Conservation (phyloP, 2,888 invertebrate species). For the Brenthis ino region DNA sequence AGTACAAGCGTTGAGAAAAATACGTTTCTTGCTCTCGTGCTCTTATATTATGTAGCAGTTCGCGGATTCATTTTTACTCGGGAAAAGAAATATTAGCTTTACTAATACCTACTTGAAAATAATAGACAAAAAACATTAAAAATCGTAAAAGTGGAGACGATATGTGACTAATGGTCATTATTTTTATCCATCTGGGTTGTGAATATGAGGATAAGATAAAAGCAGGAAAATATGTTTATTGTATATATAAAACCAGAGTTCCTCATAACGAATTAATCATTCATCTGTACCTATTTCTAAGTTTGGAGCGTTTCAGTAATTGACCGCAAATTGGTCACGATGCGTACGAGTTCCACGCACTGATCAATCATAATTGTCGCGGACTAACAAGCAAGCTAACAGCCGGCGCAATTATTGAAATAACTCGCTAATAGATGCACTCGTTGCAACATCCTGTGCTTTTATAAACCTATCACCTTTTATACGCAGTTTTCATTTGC, state of each 20-base stretch:
- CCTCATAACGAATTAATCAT: slow-evolving; percentile 7
- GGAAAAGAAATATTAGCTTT: too few species aligned
- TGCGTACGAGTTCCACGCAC: slow-evolving; percentile 48
- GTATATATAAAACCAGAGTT: neutral
- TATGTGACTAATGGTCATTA: too few species aligned
- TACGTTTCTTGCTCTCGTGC: too few species aligned
- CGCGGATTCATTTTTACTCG: too few species aligned
- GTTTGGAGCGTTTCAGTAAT: slow-evolving; percentile 45
- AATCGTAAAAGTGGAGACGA: too few species aligned
- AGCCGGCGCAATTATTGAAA: slow-evolving; percentile 55
- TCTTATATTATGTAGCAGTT: too few species aligned
- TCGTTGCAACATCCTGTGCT: slow-evolving; percentile 66
- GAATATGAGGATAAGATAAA: too few species aligned
- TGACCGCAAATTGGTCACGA: slow-evolving; percentile 52
- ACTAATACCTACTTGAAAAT: too few species aligned
- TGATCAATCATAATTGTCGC: slow-evolving; percentile 59
- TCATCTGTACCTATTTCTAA: slow-evolving; percentile 33
- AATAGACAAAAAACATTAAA: too few species aligned
- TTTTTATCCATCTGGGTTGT: too few species aligned
- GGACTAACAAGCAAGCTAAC: slow-evolving; percentile 55
- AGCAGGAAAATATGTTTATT: neutral
- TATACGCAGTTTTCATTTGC: slow-evolving; percentile 45
- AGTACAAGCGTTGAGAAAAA: too few species aligned
- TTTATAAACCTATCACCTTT: slow-evolving; percentile 46
- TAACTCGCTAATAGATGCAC: slow-evolving; percentile 57